Base-by-base conservation (phyloP, 2,888 invertebrate genomes). In the Drosophila borborema region DNA sequence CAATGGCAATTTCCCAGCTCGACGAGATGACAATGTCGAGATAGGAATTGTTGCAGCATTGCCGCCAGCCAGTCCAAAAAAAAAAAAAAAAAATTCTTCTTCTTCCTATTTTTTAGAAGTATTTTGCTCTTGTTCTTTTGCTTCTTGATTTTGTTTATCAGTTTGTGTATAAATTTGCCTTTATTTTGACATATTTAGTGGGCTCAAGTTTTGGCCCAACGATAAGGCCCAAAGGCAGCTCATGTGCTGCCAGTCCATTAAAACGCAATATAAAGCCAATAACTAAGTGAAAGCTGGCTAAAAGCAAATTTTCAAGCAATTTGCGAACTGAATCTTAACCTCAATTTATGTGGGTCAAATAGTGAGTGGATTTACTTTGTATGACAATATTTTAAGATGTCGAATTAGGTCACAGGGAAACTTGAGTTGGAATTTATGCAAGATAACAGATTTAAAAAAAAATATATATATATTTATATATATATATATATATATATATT, bases 151-250 rank as follows among this genome's bases (percentile, higher is more conserved):
- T 51, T 81, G 68, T 67, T 90, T 89, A 91, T 89, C 89, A 77
- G 86, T 74, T 81, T 77, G 77, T 81, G 76, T 85, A 89, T 90
- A 90, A 91, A 90, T 89, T 90, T 80, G 79, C 90, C 80, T 78
- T 89, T 85, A 77, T 74, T 90, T 90, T 85, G 90, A 81, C 88
- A 88, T 86, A 86, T 91, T 88, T 84, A 89, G 86, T 86, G 69
- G 82, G 64, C 69, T 69, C 28, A 28, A 28, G 66, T 71, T 64
- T 65, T 31, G 73, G 55, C 64, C 58, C 51, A 12, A 36, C 58
- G 75, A 86, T 82, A 76, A 69, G 61, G 34, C 59, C 61, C 46
- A 62, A 2, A 56, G 67, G 38, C 73, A 60, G 63, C 77, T 64
- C 76, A 67, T 67, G 66, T 71, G 70, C 63, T 31, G 34, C 38